Evolutionary conservation across 2,888 invertebrate genomes (phyloP).

Genomic region (Autographa gamma): DNA sequence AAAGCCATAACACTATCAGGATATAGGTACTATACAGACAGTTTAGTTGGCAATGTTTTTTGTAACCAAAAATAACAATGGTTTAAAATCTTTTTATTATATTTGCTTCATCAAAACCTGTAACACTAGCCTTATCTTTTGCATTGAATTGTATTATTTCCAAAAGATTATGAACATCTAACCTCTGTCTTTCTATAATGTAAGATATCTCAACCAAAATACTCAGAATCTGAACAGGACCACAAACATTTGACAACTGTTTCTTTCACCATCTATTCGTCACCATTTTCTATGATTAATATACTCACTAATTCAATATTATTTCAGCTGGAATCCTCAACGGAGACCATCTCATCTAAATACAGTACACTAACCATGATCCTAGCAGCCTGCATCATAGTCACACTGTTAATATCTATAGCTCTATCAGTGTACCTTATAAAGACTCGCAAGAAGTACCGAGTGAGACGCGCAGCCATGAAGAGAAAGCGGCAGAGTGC

Average conservation of each 20-base stretch:
- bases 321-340: slow-evolving; percentile 78
- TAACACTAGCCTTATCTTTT: too few species aligned
- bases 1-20: neutral
- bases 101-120: too few species aligned
- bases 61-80: too few species aligned
- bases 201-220: too few species aligned
- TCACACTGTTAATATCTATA: slow-evolving; percentile 73
- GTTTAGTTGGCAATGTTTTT: too few species aligned
- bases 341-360: slow-evolving; percentile 58
- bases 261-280: slow-evolving; percentile 1
- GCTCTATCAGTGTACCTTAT: slow-evolving; percentile 78
- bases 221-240: too few species aligned
- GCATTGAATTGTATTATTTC: too few species aligned
- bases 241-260: neutral
- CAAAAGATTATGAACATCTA: too few species aligned
- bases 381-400: slow-evolving; percentile 74
- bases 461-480: slow-evolving; percentile 73
- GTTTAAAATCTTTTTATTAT: too few species aligned
- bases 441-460: slow-evolving; percentile 72
- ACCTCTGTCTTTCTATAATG: too few species aligned
- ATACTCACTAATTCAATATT: neutral
- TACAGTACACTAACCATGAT: slow-evolving; percentile 73
- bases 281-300: too few species aligned
- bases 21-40: too few species aligned
- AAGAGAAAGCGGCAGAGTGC: slow-evolving; percentile 79